These are phyloP conservation scores for Austrolebias charrua DNA, from an alignment of 2,797 vertebrate genomes.

Conservation along the genomic window DNA sequence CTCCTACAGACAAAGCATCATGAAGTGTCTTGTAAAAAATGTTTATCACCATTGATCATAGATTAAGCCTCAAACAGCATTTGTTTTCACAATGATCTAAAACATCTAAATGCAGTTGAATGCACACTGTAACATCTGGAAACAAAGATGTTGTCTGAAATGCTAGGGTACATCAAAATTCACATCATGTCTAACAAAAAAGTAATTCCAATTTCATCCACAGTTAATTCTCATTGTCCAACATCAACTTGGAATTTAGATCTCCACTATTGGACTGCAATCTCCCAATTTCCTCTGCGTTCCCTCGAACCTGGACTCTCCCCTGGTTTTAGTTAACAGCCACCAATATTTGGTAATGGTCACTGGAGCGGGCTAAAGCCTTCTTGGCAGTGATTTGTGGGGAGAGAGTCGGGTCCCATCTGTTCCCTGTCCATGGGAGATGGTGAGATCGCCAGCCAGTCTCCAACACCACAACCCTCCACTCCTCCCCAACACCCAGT, in stretches of 20 bases:
- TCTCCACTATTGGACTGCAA: constrained; percentile 6
- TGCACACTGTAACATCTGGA: too few relatives aligned
- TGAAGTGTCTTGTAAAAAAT: too few relatives aligned
- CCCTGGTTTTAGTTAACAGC: constrained; percentile 51
- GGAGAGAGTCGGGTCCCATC: constrained; percentile 70
- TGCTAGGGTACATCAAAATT: background rate
- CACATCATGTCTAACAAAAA: background rate
- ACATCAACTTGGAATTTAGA: constrained; percentile 1
- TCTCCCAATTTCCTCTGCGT: constrained; percentile 15
- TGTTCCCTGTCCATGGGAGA: constrained; percentile 67
- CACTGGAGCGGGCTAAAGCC: constrained; percentile 47
- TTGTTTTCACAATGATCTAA: too few relatives aligned
- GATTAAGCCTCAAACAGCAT: too few relatives aligned
- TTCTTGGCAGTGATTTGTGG: constrained; percentile 69
- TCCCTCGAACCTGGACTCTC: constrained; percentile 31
- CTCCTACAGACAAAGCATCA: too few relatives aligned
- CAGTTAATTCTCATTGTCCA: background rate
- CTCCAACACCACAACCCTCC: constrained; percentile 38
- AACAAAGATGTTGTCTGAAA: too few relatives aligned
- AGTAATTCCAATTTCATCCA: background rate
- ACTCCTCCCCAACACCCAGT: constrained; percentile 63
- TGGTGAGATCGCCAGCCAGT: constrained; percentile 53
- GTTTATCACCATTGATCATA: too few relatives aligned
- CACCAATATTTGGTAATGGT: constrained; percentile 46
- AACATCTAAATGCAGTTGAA: too few relatives aligned